Evolutionary conservation across 2,888 invertebrate genomes (phyloP).

Genomic region (Rosalia funebris): DNA sequence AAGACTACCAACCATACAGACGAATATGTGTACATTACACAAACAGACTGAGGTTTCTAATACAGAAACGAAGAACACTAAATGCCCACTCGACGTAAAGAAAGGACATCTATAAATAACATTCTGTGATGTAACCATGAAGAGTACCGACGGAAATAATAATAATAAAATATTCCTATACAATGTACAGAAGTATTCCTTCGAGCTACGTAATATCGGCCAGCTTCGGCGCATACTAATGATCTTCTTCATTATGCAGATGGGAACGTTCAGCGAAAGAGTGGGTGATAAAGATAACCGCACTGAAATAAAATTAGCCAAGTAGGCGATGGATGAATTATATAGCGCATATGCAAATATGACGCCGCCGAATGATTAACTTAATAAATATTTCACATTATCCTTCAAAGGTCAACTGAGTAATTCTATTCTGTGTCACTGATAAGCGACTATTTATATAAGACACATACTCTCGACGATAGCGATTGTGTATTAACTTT

Average conservation of each 20-base stretch:
- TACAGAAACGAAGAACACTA: too few species aligned
- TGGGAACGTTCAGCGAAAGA: background rate
- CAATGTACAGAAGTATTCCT: background rate
- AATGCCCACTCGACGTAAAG: too few species aligned
- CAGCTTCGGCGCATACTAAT: background rate
- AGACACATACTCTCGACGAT: background rate
- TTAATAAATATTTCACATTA: constrained; percentile 6
- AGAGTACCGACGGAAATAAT: too few species aligned
- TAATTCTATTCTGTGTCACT: background rate
- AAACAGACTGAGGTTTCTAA: too few species aligned
- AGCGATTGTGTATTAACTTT: too few species aligned
- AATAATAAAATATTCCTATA: too few species aligned
- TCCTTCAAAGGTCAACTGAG: background rate
- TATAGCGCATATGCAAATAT: background rate
- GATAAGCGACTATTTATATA: background rate
- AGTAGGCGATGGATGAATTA: constrained; percentile 8
- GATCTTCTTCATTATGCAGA: constrained; percentile 1
- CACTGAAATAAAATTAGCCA: background rate
- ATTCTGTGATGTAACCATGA: too few species aligned
- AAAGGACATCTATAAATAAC: too few species aligned
- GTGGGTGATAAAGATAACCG: background rate
- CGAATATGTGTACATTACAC: too few species aligned
- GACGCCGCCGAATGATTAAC: background rate
- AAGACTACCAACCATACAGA: too few species aligned
- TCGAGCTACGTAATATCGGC: background rate